Evolutionary conservation across 2,113 vertebrate species (phyloP).

Genomic region (Pseudolaguvia tuberculata): DNA sequence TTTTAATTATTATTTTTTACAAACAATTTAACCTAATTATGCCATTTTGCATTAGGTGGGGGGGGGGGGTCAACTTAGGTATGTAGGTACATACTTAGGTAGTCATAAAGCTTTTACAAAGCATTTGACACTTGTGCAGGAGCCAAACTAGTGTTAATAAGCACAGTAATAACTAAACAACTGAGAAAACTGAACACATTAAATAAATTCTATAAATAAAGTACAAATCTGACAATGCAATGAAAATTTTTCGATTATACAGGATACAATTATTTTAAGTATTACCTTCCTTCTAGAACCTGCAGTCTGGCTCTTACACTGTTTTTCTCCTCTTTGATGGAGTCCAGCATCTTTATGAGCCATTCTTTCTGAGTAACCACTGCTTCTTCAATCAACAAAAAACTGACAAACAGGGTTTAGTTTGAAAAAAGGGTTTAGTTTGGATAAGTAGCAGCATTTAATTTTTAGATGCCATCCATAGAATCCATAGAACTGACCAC

Average conservation of each 20-base stretch:
- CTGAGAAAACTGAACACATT: too few relatives aligned
- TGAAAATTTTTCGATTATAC: not conserved
- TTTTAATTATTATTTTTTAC: too few relatives aligned
- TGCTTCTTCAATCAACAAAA: slow-evolving; percentile 47
- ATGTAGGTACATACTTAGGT: too few relatives aligned
- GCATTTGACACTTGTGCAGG: too few relatives aligned
- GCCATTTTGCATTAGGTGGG: too few relatives aligned
- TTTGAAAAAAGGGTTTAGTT: not conserved
- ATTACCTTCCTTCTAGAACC: slow-evolving; percentile 50
- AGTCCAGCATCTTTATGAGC: slow-evolving; percentile 37
- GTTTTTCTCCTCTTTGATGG: slow-evolving; percentile 37
- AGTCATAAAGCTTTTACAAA: too few relatives aligned
- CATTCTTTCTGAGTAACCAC: slow-evolving; percentile 41
- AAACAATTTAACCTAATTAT: too few relatives aligned
- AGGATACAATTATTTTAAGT: not conserved
- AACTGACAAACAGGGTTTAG: slow-evolving; percentile 43
- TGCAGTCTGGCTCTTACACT: slow-evolving; percentile 35
- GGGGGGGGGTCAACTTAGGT: too few relatives aligned
- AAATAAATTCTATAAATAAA: not conserved
- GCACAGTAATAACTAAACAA: too few relatives aligned
- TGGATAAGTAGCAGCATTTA: not conserved
- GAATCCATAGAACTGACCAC: not conserved
- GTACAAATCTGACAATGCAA: not conserved
- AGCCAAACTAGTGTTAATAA: too few relatives aligned
- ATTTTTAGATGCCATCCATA: not conserved